A percentile compares a stretch with the other conserved stretches of the same genome.
phyloP scores from a whole-genome alignment of 2,888 invertebrate genomes.

The Arenicola marina region DNA sequence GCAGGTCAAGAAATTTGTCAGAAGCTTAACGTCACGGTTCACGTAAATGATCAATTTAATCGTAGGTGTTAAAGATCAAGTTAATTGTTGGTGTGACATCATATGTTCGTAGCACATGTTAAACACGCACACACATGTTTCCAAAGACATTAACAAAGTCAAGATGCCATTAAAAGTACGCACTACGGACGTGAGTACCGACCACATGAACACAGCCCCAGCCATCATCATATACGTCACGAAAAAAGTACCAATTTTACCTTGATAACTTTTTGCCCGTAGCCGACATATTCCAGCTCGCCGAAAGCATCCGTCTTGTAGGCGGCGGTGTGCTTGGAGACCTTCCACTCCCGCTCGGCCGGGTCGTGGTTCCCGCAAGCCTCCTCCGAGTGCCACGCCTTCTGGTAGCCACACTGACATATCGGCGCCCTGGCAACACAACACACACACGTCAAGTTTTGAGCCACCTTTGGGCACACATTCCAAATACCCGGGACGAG shows the following conservation, averaged over 20 bases:
- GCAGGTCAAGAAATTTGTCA: too few species aligned
- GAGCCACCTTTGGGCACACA: too few species aligned
- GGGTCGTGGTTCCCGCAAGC: background rate
- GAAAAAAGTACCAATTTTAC: conserved; percentile 32
- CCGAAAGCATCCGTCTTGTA: conserved; percentile 55
- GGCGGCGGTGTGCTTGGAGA: conserved; percentile 35
- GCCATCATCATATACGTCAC: background rate
- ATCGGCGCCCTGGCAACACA: background rate
- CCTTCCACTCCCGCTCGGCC: conserved; percentile 36
- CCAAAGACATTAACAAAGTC: too few species aligned
- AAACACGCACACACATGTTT: too few species aligned
- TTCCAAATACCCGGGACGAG: too few species aligned
- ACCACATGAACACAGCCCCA: background rate
- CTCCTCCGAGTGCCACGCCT: background rate
- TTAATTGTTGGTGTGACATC: too few species aligned
- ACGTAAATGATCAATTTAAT: too few species aligned
- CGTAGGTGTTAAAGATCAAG: too few species aligned
- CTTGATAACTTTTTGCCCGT: conserved; percentile 50
- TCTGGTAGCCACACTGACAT: conserved; percentile 5
- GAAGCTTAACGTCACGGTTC: too few species aligned
- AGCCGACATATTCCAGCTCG: conserved; percentile 57
- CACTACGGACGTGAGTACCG: background rate
- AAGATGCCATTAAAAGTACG: too few species aligned
- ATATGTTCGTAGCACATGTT: too few species aligned
- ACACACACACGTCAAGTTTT: background rate